Base-by-base conservation (phyloP, 1,140 invertebrate genomes). In the Diachasmimorpha longicaudata region DNA sequence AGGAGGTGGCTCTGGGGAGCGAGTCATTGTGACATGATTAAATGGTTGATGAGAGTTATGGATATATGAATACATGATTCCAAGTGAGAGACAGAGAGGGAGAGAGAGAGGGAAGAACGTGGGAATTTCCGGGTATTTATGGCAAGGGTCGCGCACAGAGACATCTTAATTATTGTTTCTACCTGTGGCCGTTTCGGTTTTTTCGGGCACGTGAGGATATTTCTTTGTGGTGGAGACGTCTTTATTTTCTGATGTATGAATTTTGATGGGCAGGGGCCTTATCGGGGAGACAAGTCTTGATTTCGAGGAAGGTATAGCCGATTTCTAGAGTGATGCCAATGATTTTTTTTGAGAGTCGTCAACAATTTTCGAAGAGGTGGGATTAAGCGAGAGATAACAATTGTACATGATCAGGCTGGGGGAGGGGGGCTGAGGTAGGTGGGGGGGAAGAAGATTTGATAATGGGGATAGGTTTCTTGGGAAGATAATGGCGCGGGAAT, bases 1-100 rank as follows among this genome's bases (percentile, higher is more conserved):
- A 76, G 66, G 76, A 72, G 75, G 84, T 73, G 80, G 31, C 84
- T 83, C 80, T 79, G 81, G 83, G 76, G 73, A 74, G 13, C 39
- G 39, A 11, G 13, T 14, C 52, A 70, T 67, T 68, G 31, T 78
- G 48, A 39, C 55, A 68, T 75, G 78, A 79, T 77, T 79, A 73
- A 79, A 79, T 77, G 74, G 72, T 79, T 72, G 70, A 48, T 72
- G 66, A 72, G 72, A 75, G 55, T 14, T 44, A 52, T 76, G 75
- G 70, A 74, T n/a, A 48, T 76, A 79, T 79, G 74, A 74, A 78
- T 76, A 76, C 74, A 72, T 52, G 42, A 76, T 63, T 70, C 16
- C 42, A 44, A 36, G 14, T 42, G 19, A 46, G 36, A 58, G 37
- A 11, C 71, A 76, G 68, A 25, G 52, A 70, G 68, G 71, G 70